Evolutionary conservation across 1,140 invertebrate genomes (phyloP).

Genomic region (Helicoverpa zea): DNA sequence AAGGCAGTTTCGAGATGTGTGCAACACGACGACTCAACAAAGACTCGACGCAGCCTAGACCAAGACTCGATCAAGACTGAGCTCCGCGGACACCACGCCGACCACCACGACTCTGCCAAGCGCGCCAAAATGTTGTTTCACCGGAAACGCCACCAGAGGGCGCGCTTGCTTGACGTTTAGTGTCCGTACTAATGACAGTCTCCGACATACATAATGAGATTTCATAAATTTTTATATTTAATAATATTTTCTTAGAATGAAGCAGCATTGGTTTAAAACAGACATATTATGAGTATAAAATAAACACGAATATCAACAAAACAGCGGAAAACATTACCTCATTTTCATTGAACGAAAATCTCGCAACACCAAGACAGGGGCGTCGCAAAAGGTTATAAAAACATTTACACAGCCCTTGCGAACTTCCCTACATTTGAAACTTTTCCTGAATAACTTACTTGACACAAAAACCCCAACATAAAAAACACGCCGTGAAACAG

Average conservation of each 20-base stretch:
- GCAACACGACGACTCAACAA: no score
- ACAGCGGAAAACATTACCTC: conserved; percentile 4
- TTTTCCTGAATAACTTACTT: conserved; percentile 4
- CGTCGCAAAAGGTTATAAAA: conserved; percentile 17
- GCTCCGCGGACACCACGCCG: no score
- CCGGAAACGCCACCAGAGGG: no score
- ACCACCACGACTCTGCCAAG: no score
- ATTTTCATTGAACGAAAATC: conserved; percentile 6
- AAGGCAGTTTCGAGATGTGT: no score
- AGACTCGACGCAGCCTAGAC: no score
- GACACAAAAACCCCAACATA: background rate
- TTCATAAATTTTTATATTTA: no score
- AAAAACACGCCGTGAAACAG: conserved; percentile 29
- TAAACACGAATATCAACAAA: background rate
- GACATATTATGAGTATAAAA: background rate
- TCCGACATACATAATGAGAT: no score
- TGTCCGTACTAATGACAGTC: no score
- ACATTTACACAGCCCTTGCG: conserved; percentile 13
- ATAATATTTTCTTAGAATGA: background rate
- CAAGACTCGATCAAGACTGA: no score
- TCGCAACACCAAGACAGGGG: conserved; percentile 8
- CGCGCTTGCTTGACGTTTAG: no score
- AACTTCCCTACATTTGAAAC: background rate
- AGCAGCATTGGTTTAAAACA: background rate
- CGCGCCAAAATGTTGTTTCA: no score